Conservation (phyloP, 2,888 invertebrate species). For the Laspeyria flexula region DNA sequence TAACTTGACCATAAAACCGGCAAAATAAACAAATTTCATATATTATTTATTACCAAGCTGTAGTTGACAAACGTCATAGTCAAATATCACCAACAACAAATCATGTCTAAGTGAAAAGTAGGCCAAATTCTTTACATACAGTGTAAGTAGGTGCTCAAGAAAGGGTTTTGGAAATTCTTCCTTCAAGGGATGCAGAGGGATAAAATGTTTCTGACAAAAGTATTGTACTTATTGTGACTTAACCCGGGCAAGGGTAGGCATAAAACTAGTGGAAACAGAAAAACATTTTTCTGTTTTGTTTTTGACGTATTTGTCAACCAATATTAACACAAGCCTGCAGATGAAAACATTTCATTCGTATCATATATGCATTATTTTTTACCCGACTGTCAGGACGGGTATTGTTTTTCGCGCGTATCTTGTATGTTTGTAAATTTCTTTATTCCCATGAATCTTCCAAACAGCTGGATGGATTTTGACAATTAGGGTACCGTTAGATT, state of each 20-base stretch:
- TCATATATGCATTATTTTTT: too few relatives aligned
- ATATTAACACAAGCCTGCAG: too few relatives aligned
- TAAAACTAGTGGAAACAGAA: not conserved
- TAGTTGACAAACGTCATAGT: not conserved
- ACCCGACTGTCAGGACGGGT: too few relatives aligned
- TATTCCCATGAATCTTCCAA: too few relatives aligned
- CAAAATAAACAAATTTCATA: too few relatives aligned
- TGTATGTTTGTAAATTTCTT: too few relatives aligned
- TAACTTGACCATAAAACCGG: too few relatives aligned
- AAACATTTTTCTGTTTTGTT: constrained; percentile 2
- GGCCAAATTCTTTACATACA: constrained; percentile 1
- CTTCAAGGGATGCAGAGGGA: not conserved
- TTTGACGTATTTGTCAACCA: not conserved
- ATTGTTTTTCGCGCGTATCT: too few relatives aligned
- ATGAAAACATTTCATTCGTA: too few relatives aligned
- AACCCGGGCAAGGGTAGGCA: not conserved
- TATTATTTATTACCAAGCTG: too few relatives aligned
- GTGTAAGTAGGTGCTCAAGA: constrained; percentile 1
- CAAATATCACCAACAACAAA: not conserved
- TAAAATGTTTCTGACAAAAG: constrained; percentile 5
- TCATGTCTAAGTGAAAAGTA: not conserved
- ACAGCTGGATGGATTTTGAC: too few relatives aligned
- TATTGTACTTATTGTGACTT: constrained; percentile 5
- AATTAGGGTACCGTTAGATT: too few relatives aligned
- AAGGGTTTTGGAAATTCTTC: constrained; percentile 6